Conservation (phyloP, 2,888 invertebrate species). For the Molanna angustata region DNA sequence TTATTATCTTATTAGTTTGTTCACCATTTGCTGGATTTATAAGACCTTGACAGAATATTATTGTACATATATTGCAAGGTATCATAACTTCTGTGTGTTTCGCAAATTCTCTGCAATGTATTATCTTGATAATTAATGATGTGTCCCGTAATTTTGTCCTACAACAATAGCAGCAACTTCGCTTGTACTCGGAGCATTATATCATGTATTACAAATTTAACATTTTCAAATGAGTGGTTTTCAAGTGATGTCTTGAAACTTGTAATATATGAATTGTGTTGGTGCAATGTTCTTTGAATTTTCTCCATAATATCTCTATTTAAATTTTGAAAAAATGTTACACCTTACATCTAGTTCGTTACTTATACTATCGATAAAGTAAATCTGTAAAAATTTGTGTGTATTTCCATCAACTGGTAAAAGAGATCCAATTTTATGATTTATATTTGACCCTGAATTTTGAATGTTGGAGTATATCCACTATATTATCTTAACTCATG, state of each 20-base stretch:
- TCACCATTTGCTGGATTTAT: background rate
- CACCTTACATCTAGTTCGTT: background rate
- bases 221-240: background rate
- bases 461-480: background rate
- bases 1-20: background rate
- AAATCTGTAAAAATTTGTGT: constrained; percentile 6
- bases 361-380: background rate
- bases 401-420: constrained; percentile 1
- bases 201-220: background rate
- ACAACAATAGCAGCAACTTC: background rate
- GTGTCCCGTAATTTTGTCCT: background rate
- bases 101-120: background rate
- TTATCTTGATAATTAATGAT: background rate
- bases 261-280: constrained; percentile 1
- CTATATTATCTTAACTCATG: background rate
- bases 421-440: background rate
- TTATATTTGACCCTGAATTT: constrained; percentile 5
- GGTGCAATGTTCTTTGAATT: background rate
- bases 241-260: constrained; percentile 1
- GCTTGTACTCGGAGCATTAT: background rate
- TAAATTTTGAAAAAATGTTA: constrained; percentile 1
- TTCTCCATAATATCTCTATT: background rate
- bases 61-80: background rate
- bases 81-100: constrained; percentile 2
- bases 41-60: constrained; percentile 1